Base-by-base conservation (phyloP, 2,888 invertebrate genomes). In the Vanessa cardui region DNA sequence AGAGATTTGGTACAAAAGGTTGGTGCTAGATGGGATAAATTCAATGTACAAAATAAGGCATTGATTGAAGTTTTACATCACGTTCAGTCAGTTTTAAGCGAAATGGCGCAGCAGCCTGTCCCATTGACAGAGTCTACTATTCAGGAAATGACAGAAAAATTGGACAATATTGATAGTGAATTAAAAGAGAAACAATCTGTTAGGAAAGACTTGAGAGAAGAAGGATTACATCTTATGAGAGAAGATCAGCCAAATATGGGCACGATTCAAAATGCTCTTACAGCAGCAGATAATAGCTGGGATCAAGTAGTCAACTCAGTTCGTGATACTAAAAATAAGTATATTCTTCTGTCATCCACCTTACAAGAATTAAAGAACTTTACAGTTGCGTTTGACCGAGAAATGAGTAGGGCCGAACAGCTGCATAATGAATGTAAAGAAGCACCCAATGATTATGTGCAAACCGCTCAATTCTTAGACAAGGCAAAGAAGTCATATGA, bases 231-330 rank as follows among this genome's bases (percentile, higher is more conserved):
- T 77, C 87, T 97, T 73, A 95, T 97, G 95, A 95, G 96, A 80
- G 96, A 96, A 89, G 96, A 98, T 87, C 95, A 96, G 79, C 94
- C 95, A 62, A 96, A 96, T 75, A 95, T 96, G 86, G 95, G 96
- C 0, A 94, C 95, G 0, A 95, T 98, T 69, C 98, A 98, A 85
- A 96, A 96, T 76, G 95, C 95, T 58, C 86, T 98, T 0, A 93
- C 97, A 0, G 94, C 96, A 0, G 94, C 97, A 52, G 97, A 98
- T 79, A 94, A 95, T 65, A 95, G 95, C 74, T 98, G 96, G 95
- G 97, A 97, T 81, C 95, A 96, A 84, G 91, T 96, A 1, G 95
- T 95, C 62, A 96, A 96, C 73, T 93, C 95, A 63, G 94, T 97
- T 26, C 94, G 94, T 64, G 96, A 96, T 69, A 95, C 96, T 66